These are phyloP conservation scores for Anableps anableps DNA, from an alignment of 2,797 vertebrate species.

Conservation along the genomic window DNA sequence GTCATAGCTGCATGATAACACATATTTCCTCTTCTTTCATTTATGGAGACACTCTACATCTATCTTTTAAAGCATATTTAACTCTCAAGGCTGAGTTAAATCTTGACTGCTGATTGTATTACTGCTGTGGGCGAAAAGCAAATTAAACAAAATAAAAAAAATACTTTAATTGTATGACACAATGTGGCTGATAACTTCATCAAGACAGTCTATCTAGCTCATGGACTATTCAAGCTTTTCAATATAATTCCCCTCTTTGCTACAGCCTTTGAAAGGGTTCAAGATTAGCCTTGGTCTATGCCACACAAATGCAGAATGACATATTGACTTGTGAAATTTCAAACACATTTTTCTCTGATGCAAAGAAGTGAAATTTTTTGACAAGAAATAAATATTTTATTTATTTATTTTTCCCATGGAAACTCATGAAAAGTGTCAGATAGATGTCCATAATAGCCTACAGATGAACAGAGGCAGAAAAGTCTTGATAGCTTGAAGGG, in stretches of 20 bases:
- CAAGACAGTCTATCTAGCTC: slow-evolving; percentile 28
- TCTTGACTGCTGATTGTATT: background rate
- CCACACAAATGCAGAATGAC: slow-evolving; percentile 59
- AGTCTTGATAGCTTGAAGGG: slow-evolving; percentile 42
- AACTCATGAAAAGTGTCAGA: slow-evolving; percentile 20
- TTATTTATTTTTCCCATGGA: slow-evolving; percentile 1
- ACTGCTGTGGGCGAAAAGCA: background rate
- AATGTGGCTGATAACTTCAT: slow-evolving; percentile 33
- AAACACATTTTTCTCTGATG: slow-evolving; percentile 43
- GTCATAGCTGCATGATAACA: background rate
- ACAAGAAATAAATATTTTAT: slow-evolving; percentile 26
- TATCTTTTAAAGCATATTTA: background rate
- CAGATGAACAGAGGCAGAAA: slow-evolving; percentile 47
- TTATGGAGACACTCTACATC: background rate
- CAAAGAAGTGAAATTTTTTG: slow-evolving; percentile 41
- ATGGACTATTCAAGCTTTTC: slow-evolving; percentile 54
- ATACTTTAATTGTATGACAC: background rate
- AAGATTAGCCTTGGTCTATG: slow-evolving; percentile 51
- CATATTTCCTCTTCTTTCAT: background rate
- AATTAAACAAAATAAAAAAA: background rate
- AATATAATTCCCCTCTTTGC: slow-evolving; percentile 31
- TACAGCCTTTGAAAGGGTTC: slow-evolving; percentile 36
- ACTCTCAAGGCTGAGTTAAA: background rate
- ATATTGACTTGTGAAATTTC: slow-evolving; percentile 61
- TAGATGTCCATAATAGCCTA: slow-evolving; percentile 37